Evolutionary conservation across 2,888 invertebrate genomes (phyloP), one percentile per base, ranked within the genome.

Genomic region (Eledone cirrhosa): DNA sequence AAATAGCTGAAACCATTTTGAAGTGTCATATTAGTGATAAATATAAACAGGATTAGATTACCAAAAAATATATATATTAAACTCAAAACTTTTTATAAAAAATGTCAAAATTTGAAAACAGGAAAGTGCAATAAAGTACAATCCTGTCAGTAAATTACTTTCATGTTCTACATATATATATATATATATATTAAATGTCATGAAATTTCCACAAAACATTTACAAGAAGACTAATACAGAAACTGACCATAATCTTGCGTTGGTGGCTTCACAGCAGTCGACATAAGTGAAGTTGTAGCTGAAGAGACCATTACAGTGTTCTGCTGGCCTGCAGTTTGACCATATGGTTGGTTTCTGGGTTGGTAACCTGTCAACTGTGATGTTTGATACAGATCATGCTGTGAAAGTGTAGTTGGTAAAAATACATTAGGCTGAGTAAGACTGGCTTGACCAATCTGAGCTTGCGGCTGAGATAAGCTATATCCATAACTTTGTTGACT

Each of bases 231-330:
- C 41, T 8, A 41, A 3, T 8, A 33, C 3, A 33, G 8, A 41
- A 48, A 83, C 82, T 81, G 80, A 86, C 86, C 84, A 81, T 85
- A 86, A 78, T 82, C 84, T 78, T 85, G 85, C 27, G 84, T 81
- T 31, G 87, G 86, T 78, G 87, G 88, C 88, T 96, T 96, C 78
- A 96, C 95, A 81, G 95, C 94, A 59, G 95, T 94, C 8, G 96
- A 95, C 96, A 96, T 96, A 85, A 96, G 92, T 91, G 96, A 96
- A 80, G 96, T 95, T 79, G 95, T 94, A 82, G 96, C 95, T 63
- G 96, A 95, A 84, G 96, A 96, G 78, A 91, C 91, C 86, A 97
- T 93, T 85, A 97, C 95, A 27, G 96, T 96, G 88, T 94, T 96
- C 77, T 95, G 96, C 90, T 95, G 96, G 89, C 94, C 95, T 82